A percentile compares a stretch with the other conserved stretches of the same genome.
These are phyloP conservation scores for Eupithecia abbreviata DNA, from an alignment of 2,888 invertebrate genomes.

Conservation along the genomic window DNA sequence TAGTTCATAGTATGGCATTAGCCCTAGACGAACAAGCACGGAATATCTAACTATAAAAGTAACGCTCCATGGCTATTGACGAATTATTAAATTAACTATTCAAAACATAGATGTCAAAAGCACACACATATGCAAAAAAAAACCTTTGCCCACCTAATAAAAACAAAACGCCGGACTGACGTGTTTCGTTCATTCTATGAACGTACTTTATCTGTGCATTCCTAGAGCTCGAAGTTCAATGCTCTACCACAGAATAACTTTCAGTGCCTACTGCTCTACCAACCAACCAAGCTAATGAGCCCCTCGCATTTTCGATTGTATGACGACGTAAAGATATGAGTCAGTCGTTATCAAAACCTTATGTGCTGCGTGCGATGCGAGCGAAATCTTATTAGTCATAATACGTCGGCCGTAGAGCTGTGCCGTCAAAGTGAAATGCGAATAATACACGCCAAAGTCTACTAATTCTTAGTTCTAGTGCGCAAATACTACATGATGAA, in stretches of 20 bases:
- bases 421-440: background rate
- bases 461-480: background rate
- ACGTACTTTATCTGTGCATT: background rate
- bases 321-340: background rate
- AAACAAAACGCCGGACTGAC: background rate
- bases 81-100: no score
- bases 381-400: background rate
- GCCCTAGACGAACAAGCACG: no score
- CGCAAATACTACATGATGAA: conserved; percentile 4
- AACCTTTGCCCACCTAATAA: background rate
- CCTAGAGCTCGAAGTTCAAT: background rate
- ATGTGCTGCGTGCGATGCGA: background rate
- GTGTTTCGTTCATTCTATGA: background rate
- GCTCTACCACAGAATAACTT: conserved; percentile 4
- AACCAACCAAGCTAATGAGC: background rate
- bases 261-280: background rate
- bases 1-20: no score
- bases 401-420: background rate
- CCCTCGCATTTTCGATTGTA: background rate
- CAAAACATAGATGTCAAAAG: no score
- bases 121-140: background rate
- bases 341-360: background rate
- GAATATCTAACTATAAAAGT: no score
- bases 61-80: no score
- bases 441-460: background rate